A percentile compares a stretch with the other conserved stretches of the same genome.
Conservation (phyloP, 2,888 invertebrate species). For the Limnephilus marmoratus region DNA sequence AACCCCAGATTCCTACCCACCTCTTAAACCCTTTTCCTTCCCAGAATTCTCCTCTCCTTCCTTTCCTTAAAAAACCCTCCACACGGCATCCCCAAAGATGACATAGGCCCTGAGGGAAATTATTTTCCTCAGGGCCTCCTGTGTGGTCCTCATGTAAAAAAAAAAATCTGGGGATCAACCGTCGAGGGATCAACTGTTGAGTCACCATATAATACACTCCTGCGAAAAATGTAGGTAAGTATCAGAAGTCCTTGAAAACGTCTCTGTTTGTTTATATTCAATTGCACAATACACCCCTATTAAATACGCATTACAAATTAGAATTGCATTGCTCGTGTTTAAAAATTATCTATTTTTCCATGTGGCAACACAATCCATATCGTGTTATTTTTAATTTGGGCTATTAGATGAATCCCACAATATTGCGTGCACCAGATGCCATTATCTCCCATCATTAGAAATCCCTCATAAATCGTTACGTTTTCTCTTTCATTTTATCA, state of each 20-base stretch:
- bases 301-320: neutral
- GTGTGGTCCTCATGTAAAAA: too few species aligned
- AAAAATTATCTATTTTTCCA: neutral
- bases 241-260: neutral
- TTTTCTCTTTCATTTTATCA: neutral
- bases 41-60: too few species aligned
- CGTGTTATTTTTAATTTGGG: neutral
- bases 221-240: too few species aligned
- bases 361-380: neutral
- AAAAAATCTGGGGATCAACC: too few species aligned
- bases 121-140: too few species aligned
- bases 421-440: neutral
- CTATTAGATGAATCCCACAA: neutral
- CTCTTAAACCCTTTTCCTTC: too few species aligned
- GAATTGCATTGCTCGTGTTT: neutral
- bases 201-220: too few species aligned
- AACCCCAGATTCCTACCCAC: too few species aligned
- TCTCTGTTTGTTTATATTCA: neutral
- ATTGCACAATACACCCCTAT: neutral
- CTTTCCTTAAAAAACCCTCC: too few species aligned
- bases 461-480: neutral
- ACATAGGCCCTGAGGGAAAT: too few species aligned
- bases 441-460: neutral
- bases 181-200: too few species aligned
- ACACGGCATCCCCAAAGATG: too few species aligned